Evolutionary conservation across 1,140 invertebrate genomes (phyloP), one percentile per base, ranked within the genome.

Genomic region (Oncopodura yosiiana): DNA sequence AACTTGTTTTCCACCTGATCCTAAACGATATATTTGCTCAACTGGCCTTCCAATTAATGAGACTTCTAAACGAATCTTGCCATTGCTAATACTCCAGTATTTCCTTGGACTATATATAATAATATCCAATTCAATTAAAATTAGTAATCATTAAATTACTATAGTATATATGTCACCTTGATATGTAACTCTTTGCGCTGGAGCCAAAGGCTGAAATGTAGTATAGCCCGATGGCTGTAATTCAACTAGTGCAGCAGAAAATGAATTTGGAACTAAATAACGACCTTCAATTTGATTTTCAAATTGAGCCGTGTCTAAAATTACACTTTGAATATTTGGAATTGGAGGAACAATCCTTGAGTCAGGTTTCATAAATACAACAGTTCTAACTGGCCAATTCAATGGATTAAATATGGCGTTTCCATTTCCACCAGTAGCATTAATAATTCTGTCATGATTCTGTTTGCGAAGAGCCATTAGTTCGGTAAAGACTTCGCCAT

Each of bases 281-380:
- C 50, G 34, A 18, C 58, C 61, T 56, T 57, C 45, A 5, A 26
- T 38, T 24, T 39, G 18, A 5, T 60, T 52, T 14, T 60, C 57
- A 41, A 60, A 52, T 3, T n/a, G 41, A 19, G 41, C 21, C 4
- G 44, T 0, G 12, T 55, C 46, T 23, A 63, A 34, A 8, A 14
- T 45, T 0, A 63, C 46, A 4, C 18, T 14, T 38, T 63, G 61
- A 36, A 55, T 56, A 24, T 60, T 60, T n/a, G 41, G 12, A 52
- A 58, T 58, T 11, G 38, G 27, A 36, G 58, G 57, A 12, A 27
- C 38, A 23, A 21, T n/a, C 21, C 48, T 41, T 26, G 45, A 24
- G 18, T 63, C 54, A 23, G 61, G 56, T 34, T 39, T 43, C 6
- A 24, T 54, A 37, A 63, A 63, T 12, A 63, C 26, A 8, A 63